Base-by-base conservation (phyloP, 2,888 invertebrate species). In the Leistus spinibarbis region DNA sequence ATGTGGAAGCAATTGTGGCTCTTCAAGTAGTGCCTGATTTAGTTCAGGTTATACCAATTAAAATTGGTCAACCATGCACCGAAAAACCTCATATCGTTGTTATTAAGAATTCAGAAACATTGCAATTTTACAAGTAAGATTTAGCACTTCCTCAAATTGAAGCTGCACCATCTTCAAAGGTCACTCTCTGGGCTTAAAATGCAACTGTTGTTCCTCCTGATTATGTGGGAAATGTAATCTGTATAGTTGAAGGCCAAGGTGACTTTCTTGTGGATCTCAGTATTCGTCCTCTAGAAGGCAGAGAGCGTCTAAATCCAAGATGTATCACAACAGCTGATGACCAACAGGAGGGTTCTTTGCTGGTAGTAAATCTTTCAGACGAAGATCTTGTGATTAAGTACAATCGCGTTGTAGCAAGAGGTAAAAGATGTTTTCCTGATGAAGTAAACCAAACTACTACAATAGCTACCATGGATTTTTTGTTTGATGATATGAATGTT, bases 311-410 rank as follows among this genome's bases (percentile, higher is more conserved):
- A 24, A 27, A 24, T 24, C 65, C 65, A 65, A 22, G 65, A 22
- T 65, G 65, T 27, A 65, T 65, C n/a, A 16, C 24, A 4, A 65
- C 23, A 65, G 5, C 24, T 27, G 24, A 65, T 24, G 13, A 16
- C n/a, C 16, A 27, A 17, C 27, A 66, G 19, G 40, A 19, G 10
- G 5, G 17, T 66, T 10, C 53, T 16, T 40, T 66, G 17, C 66
- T 53, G 10, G 66, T 66, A 53, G 66, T 66, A n/a, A 66, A 66
- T 53, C 53, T 66, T 13, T 27, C 66, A 5, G 66, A 66, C 20
- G 10, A 19, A 9, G 40, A 40, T 16, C 53, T 66, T 17, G 53
- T 53, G 7, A 17, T 66, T 2, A 24, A 53, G 16, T 16, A n/a
- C 2, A 66, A 66, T 53, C n/a, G 54, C 5, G 53, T 66, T 16